phyloP scores from a whole-genome alignment of 2,113 vertebrate genomes.

The Microcebus lehilahytsara region DNA sequence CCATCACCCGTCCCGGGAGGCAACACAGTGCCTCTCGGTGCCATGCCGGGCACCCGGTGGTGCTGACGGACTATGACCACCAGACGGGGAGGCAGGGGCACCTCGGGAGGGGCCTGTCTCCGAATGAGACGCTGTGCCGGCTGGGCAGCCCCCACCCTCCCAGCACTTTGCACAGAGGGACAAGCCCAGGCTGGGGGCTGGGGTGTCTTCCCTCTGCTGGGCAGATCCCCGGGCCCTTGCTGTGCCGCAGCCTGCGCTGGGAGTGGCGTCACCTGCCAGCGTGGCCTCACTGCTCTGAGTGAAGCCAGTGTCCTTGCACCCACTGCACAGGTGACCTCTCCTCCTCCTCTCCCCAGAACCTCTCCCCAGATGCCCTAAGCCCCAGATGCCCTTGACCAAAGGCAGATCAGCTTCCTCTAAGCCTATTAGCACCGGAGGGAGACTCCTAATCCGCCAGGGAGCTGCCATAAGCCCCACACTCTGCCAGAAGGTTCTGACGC shows the following conservation, averaged over 20 bases:
- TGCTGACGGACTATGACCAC: too few species aligned
- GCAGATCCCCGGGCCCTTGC: not conserved
- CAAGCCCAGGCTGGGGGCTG: not conserved
- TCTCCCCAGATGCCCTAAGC: not conserved
- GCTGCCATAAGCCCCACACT: not conserved
- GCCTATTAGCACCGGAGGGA: conserved; percentile 43
- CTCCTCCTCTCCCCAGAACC: not conserved
- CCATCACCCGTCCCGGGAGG: not conserved
- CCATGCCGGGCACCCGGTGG: too few species aligned
- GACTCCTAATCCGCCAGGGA: not conserved
- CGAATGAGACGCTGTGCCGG: fast-evolving
- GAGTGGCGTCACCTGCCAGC: not conserved
- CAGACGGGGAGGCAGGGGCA: not conserved
- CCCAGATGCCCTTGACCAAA: not conserved
- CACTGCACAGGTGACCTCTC: not conserved
- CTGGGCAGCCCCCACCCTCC: not conserved
- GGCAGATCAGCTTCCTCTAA: conserved; percentile 44
- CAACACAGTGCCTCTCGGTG: not conserved
- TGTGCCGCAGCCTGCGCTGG: not conserved
- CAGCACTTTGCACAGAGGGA: not conserved
- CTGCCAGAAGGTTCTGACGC: not conserved
- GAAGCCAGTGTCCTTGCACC: not conserved
- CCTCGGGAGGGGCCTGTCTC: not conserved
- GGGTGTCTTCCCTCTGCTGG: not conserved
- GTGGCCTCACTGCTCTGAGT: not conserved